These are phyloP conservation scores for Borostomias antarcticus DNA, from an alignment of 2,797 vertebrate species.

Conservation along the genomic window DNA sequence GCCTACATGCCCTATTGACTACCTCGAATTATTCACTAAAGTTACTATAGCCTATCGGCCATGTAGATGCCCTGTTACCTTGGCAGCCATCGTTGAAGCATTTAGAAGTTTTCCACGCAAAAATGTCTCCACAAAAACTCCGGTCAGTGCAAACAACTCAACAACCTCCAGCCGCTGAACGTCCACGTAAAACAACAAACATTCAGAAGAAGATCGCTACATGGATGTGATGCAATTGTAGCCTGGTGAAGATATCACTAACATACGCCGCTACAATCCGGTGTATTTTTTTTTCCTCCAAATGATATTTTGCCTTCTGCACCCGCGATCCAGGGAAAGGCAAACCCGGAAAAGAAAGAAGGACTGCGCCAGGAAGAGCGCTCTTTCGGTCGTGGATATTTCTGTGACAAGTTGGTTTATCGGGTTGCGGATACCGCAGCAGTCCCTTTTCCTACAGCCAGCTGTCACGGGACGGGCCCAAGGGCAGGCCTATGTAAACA, in stretches of 20 bases:
- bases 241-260: not conserved
- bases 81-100: slow-evolving; percentile 44
- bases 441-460: not conserved
- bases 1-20: too few relatives aligned
- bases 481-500: not conserved
- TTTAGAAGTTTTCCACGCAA: slow-evolving; percentile 10
- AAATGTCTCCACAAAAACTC: slow-evolving; percentile 3
- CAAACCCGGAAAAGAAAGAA: slow-evolving; percentile 9
- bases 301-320: not conserved
- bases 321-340: slow-evolving; percentile 6
- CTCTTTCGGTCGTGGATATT: not conserved
- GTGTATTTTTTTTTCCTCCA: not conserved
- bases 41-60: too few relatives aligned
- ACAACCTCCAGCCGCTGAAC: too few relatives aligned
- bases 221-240: not conserved
- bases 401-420: not conserved
- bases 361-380: not conserved
- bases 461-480: not conserved
- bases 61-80: slow-evolving; percentile 32
- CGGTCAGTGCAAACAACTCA: slow-evolving; percentile 15
- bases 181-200: too few relatives aligned
- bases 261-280: not conserved
- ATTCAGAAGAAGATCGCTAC: not conserved
- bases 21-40: too few relatives aligned
- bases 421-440: not conserved